A percentile compares a stretch with the other conserved stretches of the same genome.
Evolutionary conservation across 2,113 vertebrate genomes (phyloP).

Genomic region (Phyllostomus discolor): DNA sequence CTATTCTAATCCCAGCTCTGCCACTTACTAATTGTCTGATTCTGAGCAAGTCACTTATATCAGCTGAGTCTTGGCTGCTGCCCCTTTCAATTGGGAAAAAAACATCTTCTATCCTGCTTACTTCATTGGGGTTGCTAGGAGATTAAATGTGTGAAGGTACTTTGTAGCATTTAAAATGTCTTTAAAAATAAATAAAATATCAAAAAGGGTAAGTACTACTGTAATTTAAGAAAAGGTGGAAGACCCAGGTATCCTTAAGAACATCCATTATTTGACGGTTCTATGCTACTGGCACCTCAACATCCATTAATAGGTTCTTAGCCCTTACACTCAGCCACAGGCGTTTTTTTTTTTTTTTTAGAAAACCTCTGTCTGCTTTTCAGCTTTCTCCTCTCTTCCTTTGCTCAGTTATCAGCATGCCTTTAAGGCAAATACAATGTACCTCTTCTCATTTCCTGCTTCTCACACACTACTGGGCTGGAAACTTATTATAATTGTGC

Average conservation of each 20-base stretch:
- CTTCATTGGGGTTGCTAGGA: background rate
- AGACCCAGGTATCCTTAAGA: slow-evolving; percentile 2
- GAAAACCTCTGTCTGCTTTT: slow-evolving; percentile 2
- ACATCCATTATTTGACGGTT: background rate
- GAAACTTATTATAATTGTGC: slow-evolving; percentile 60
- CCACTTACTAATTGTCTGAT: slow-evolving; percentile 18
- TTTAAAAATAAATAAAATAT: background rate
- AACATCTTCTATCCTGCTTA: slow-evolving; percentile 10
- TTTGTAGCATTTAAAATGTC: background rate
- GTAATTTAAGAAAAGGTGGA: slow-evolving; percentile 34
- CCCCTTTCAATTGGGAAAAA: slow-evolving; percentile 19
- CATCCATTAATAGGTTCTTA: slow-evolving; percentile 23
- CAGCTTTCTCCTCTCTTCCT: background rate
- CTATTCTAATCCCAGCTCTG: slow-evolving; percentile 26
- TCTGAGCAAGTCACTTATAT: slow-evolving; percentile 35
- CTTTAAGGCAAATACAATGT: slow-evolving; percentile 27
- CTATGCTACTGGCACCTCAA: background rate
- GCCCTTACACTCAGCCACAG: background rate
- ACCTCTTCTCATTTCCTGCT: slow-evolving; percentile 54
- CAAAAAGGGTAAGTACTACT: background rate
- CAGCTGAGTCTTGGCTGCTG: background rate
- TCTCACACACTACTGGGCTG: slow-evolving; percentile 22
- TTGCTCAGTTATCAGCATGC: slow-evolving; percentile 23
- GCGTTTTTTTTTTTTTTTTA: background rate
- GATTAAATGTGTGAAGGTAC: slow-evolving; percentile 38